Base-by-base conservation (phyloP, 2,888 invertebrate genomes). In the Heliconius charithonia region DNA sequence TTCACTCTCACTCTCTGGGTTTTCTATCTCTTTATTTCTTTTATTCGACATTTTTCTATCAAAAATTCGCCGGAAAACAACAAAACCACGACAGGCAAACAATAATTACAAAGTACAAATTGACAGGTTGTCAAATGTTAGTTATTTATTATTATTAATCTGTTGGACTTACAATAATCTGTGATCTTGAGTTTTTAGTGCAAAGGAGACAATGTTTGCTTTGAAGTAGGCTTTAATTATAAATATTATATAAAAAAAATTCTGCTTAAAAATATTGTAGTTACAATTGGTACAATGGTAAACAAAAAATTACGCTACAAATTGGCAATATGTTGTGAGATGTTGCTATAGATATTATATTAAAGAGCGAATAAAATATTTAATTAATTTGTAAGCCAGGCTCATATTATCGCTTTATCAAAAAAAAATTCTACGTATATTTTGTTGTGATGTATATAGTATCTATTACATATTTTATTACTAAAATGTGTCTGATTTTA, bases 1-100 rank as follows among this genome's bases (percentile, higher is more conserved):
- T 79, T 94, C 95, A 85, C 94, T 95, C 37, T 93, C 93, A 75
- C 93, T 95, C 3, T 92, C 91, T 76, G 89, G 87, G 69, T 91
- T 90, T 76, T 89, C 88, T 32, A 90, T 87, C 78, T 92, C 90
- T 82, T 94, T 95, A 82, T 92, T 93, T 82, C 88, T 92, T 86
- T 95, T 95, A 86, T 92, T 94, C 72, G 94, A 91, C 94, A 94
- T 94, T 84, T 87, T 91, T 75, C 37, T 79, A 45, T n/a, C 0
- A 32, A 7, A 63, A 73, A 25, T 69, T 78, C 29, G 37, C 72
- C 78, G 78, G 45, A 51, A 65, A 74, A 73, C 25, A 67, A 75
- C 41, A 41, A 62, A 45, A 79, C 69, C 41, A 63, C 76, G 45
- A 72, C 76, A 37, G 22, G 4, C 45, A 51, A 51, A 56, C 72